Conservation (phyloP, 2,113 vertebrate genomes). For the Cebus imitator region DNA sequence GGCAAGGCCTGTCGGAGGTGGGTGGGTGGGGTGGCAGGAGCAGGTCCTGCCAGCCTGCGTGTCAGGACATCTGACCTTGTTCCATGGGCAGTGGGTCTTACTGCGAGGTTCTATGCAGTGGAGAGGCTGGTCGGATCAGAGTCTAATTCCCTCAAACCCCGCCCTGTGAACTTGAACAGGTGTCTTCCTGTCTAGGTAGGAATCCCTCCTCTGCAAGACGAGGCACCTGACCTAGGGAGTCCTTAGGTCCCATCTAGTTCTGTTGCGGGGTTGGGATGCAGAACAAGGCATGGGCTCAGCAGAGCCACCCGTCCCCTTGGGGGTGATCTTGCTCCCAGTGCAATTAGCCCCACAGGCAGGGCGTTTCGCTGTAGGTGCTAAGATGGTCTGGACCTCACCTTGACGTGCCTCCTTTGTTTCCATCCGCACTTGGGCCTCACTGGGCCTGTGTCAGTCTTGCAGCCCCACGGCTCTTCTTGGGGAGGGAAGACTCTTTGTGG, state of each 20-base stretch:
- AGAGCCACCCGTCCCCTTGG: accelerated
- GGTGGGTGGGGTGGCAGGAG: neutral
- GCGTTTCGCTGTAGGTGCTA: neutral
- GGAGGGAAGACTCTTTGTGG: neutral
- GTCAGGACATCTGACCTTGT: neutral
- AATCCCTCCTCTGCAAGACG: neutral
- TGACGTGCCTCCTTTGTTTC: neutral
- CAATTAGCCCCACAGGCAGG: neutral
- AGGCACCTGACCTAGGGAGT: neutral
- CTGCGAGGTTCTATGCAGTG: neutral
- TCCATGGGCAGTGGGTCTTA: neutral
- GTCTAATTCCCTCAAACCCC: neutral
- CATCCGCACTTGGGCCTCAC: neutral
- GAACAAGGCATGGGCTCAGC: neutral
- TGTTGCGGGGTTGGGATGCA: accelerated
- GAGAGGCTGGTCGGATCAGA: neutral
- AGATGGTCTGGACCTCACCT: neutral
- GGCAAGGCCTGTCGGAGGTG: neutral
- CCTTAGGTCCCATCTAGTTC: neutral
- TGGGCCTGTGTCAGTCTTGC: neutral
- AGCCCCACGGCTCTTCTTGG: neutral
- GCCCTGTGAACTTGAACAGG: no score
- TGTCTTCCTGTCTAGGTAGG: neutral
- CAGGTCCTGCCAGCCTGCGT: neutral
- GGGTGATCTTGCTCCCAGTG: neutral